phyloP scores from a whole-genome alignment of 2,113 vertebrate genomes.

The Pantherophis guttatus region DNA sequence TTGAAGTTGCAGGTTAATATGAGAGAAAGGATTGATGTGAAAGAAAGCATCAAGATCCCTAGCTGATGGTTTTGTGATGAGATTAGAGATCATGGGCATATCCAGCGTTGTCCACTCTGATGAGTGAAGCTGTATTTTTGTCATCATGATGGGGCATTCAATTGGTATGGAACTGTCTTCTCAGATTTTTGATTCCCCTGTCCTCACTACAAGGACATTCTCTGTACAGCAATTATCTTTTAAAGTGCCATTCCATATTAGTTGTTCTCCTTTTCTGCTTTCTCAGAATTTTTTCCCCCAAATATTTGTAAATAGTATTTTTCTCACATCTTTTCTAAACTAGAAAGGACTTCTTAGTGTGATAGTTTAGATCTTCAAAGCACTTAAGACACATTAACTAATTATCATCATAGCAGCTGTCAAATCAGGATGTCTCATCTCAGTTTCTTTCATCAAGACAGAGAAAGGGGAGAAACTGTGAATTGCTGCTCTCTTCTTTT shows the following conservation, averaged over 20 bases:
- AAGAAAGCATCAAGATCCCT: not conserved
- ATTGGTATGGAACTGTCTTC: not conserved
- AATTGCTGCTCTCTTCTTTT: not conserved
- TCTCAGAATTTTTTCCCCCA: not conserved
- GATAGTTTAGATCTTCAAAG: conserved; percentile 19
- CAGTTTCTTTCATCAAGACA: not conserved
- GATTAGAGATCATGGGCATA: not conserved
- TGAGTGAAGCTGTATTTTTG: not conserved
- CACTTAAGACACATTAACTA: conserved; percentile 29
- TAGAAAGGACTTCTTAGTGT: not conserved
- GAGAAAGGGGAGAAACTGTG: not conserved
- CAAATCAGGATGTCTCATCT: conserved; percentile 18
- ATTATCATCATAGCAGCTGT: conserved; percentile 32
- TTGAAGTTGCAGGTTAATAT: not conserved
- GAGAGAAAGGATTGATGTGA: not conserved
- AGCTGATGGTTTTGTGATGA: not conserved
- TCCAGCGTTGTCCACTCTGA: not conserved
- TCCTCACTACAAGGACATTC: not conserved
- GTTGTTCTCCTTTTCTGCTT: not conserved
- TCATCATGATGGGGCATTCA: not conserved
- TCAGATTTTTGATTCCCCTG: not conserved
- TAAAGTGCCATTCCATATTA: not conserved
- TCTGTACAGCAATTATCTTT: not conserved
- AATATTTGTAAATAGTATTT: conserved; percentile 22
- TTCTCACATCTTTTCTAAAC: not conserved